Conservation (phyloP, 2,797 vertebrate species). For the Hydrolagus colliei region DNA sequence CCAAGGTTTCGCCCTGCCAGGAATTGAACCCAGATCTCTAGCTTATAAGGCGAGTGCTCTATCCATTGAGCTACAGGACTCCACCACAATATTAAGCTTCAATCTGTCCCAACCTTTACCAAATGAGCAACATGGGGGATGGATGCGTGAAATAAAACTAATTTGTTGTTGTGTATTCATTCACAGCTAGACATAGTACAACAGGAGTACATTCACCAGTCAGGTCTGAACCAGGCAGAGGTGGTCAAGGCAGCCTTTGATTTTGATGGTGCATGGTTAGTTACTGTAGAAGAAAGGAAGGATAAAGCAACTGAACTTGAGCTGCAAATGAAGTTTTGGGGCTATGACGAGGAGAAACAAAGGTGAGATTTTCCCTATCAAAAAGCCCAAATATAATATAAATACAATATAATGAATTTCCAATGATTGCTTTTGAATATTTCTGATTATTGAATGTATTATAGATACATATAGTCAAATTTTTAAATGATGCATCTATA, state of each 20-base stretch:
- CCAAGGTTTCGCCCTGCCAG: too few relatives aligned
- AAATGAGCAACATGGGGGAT: too few relatives aligned
- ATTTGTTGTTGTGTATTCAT: not conserved
- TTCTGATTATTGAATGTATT: not conserved
- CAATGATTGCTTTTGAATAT: not conserved
- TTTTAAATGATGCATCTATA: not conserved
- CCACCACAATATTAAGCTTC: too few relatives aligned
- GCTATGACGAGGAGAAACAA: conserved; percentile 67
- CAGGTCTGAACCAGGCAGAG: conserved; percentile 70
- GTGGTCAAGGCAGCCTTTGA: conserved; percentile 72
- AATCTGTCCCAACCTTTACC: too few relatives aligned
- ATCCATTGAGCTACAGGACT: too few relatives aligned
- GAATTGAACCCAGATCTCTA: too few relatives aligned
- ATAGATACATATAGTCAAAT: not conserved
- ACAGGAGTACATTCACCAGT: conserved; percentile 78
- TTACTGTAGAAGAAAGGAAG: conserved; percentile 79
- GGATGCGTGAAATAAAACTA: not conserved
- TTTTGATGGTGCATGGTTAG: conserved; percentile 68
- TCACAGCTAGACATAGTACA: conserved; percentile 87
- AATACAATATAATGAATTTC: not conserved
- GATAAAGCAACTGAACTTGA: conserved; percentile 61
- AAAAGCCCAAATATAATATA: not conserved
- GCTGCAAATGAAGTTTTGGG: conserved; percentile 80
- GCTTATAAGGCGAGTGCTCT: too few relatives aligned
- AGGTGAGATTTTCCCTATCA: conserved; percentile 60